Evolutionary conservation across 2,888 invertebrate species (phyloP).

Genomic region (Aquatica leii): DNA sequence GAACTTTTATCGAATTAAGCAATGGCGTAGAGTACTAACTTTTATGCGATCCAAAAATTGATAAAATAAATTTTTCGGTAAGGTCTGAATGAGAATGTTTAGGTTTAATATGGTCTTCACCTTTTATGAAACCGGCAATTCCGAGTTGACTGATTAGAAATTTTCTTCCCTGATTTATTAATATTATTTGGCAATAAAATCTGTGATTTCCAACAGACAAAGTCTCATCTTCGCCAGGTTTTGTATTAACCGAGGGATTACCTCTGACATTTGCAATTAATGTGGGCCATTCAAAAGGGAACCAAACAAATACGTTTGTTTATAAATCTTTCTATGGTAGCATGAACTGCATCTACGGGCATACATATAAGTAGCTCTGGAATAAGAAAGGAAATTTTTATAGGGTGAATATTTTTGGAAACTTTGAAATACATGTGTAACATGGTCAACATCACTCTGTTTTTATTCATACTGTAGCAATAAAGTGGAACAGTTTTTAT

Average conservation of each 20-base stretch:
- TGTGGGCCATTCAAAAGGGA: too few species aligned
- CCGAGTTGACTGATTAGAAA: neutral
- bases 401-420: neutral
- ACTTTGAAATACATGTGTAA: neutral
- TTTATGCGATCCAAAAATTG: neutral
- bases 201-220: too few species aligned
- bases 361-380: neutral
- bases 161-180: neutral
- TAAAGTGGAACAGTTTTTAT: too few species aligned
- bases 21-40: neutral
- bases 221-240: too few species aligned
- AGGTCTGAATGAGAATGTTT: neutral
- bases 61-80: neutral
- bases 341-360: slow-evolving; percentile 2
- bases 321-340: slow-evolving; percentile 3
- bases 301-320: neutral
- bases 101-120: neutral
- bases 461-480: too few species aligned
- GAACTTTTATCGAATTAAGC: neutral
- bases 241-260: too few species aligned
- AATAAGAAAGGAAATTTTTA: neutral
- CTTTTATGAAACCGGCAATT: neutral
- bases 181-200: too few species aligned
- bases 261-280: too few species aligned
- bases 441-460: neutral